phyloP scores from a whole-genome alignment of 2,888 invertebrate genomes.

The Anaspis maculata region DNA sequence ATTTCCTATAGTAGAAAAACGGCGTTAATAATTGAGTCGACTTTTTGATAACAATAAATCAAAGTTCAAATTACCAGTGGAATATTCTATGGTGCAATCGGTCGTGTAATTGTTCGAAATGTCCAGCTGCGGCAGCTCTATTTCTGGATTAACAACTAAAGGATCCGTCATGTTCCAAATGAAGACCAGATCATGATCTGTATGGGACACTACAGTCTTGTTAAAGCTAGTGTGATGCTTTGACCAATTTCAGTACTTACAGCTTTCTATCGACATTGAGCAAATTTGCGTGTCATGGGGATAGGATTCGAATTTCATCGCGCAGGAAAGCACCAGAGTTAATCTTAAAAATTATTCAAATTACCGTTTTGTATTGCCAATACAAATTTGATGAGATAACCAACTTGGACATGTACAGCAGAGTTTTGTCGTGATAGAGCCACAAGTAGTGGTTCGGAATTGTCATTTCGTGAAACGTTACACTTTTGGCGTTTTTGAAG shows the following conservation, averaged over 20 bases:
- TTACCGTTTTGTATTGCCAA: not conserved
- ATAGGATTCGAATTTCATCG: conserved; percentile 90
- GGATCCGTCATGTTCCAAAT: conserved; percentile 86
- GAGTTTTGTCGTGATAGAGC: conserved; percentile 84
- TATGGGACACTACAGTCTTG: conserved; percentile 66
- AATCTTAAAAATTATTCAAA: conserved; percentile 48
- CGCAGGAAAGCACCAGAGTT: conserved; percentile 82
- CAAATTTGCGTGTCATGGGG: conserved; percentile 92
- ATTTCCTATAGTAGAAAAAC: conserved; percentile 55
- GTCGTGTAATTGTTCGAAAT: conserved; percentile 79
- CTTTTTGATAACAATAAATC: no score
- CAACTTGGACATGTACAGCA: conserved; percentile 89
- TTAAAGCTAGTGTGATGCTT: no score
- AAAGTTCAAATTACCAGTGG: conserved; percentile 58
- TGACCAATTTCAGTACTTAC: conserved; percentile 52
- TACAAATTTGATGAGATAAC: conserved; percentile 29
- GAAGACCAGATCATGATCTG: conserved; percentile 81
- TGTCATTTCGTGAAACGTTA: conserved; percentile 89
- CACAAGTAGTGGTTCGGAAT: conserved; percentile 90
- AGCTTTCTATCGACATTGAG: conserved; percentile 89
- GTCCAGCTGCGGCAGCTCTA: conserved; percentile 82
- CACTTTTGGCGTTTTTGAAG: conserved; percentile 89
- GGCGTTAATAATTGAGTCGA: no score
- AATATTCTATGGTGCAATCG: conserved; percentile 82
- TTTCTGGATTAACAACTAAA: conserved; percentile 77